A percentile compares a stretch with the other conserved stretches of the same genome.
Conservation (phyloP, 53 echinoderm and acorn worm species). For the Holothuria leucospilota region DNA sequence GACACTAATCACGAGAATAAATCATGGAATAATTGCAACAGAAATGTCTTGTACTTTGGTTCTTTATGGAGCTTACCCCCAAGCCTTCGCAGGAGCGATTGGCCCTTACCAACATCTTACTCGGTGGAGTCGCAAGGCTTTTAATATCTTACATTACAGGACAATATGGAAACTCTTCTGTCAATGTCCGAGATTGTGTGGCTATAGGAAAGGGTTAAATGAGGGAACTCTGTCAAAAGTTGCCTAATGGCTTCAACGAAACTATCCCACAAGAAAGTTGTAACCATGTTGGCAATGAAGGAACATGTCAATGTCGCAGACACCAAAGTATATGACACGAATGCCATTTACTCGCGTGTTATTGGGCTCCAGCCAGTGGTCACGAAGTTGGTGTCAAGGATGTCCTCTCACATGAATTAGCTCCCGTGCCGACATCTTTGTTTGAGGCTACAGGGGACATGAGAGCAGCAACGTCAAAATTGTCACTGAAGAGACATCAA, state of each 20-base stretch:
- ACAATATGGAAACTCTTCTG: constrained; percentile 15
- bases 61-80: too few relatives aligned
- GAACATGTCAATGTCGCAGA: background rate
- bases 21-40: too few relatives aligned
- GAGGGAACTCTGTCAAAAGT: constrained; percentile 18
- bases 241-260: constrained; percentile 52
- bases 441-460: constrained; percentile 46
- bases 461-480: constrained; percentile 47
- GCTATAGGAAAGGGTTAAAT: constrained; percentile 35
- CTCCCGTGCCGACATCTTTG: constrained; percentile 51
- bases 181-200: constrained; percentile 52
- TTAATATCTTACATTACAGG: background rate
- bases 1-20: too few relatives aligned
- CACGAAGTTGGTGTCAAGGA: constrained; percentile 29
- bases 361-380: constrained; percentile 49
- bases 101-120: too few relatives aligned
- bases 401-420: constrained; percentile 40
- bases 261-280: constrained; percentile 40
- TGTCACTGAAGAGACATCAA: constrained; percentile 36
- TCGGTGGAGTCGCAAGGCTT: too few relatives aligned
- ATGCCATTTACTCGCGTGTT: constrained; percentile 24
- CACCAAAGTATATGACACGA: constrained; percentile 46
- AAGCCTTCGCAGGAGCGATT: too few relatives aligned
- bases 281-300: constrained; percentile 11
- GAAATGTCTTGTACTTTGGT: too few relatives aligned